Base-by-base conservation (phyloP, 2,888 invertebrate species). In the Thalpophila matura region DNA sequence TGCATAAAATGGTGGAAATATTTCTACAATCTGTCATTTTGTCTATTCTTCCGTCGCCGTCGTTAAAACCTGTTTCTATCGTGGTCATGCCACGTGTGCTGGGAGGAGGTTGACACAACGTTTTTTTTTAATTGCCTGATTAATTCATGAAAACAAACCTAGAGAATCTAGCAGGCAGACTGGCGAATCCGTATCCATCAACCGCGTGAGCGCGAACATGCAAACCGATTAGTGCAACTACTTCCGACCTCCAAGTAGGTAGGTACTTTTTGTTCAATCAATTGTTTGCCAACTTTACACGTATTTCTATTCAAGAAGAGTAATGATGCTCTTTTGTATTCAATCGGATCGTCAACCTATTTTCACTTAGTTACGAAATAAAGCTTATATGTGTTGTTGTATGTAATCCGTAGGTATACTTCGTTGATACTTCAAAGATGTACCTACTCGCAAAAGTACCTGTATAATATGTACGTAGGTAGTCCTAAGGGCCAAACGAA, bases 311-410 rank as follows among this genome's bases (percentile, higher is more conserved):
- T 73, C 77, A 57, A 63, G 55, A 55, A 62, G 67, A 62, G 62
- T 63, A 35, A 46, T 60, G 66, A 45, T 55, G 40, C 74, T 76
- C 37, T 65, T 79, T 77, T 67, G 65, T 77, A 80, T 80, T 77
- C 80, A 27, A 64, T 40, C 49, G 35, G 27, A 50, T 26, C 35
- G 40, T 37, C 72, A 72, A 72, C 79, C 79, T 63, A 67, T 68
- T 64, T 79, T 74, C 80, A 74, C 58, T 20, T 1, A 27, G 53
- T 76, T 73, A 79, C 73, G 73, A 65, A 79, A 78, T 62, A 57
- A 35, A 26, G 22, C n/a, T 10, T 59, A 56, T n/a, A 59, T 35
- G 49, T 45, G 26, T 47, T 49, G 54, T 43, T 45, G 35, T 46
- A 57, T 45, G 68, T 57, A 64, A 61, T 49, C 64, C 43, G 6